Conservation (phyloP, 2,113 vertebrate species). For the Pterophyllum scalare region DNA sequence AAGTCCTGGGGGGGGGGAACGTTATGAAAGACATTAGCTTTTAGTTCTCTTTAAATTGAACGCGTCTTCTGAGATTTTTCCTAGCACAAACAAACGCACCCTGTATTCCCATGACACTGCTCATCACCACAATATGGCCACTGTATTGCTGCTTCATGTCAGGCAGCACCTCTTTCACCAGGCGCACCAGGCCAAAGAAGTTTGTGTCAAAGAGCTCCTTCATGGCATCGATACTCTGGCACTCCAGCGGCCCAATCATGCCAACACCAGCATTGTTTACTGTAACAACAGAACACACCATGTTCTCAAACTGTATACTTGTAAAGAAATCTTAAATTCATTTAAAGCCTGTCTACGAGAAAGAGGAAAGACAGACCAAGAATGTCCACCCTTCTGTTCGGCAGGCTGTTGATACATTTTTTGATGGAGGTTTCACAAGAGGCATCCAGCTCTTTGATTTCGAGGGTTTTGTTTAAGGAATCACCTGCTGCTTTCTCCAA, state of each 20-base stretch:
- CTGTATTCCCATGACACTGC: conserved; percentile 83
- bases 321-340: not conserved
- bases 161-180: conserved; percentile 79
- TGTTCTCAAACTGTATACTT: not conserved
- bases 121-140: conserved; percentile 81
- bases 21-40: not conserved
- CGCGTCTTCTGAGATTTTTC: not conserved
- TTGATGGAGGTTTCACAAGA: conserved; percentile 81
- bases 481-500: conserved; percentile 76
- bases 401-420: conserved; percentile 80
- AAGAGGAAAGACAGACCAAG: conserved; percentile 50
- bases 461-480: conserved; percentile 73
- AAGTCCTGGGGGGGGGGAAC: conserved; percentile 66
- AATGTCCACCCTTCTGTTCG: conserved; percentile 68
- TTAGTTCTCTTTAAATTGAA: not conserved
- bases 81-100: conserved; percentile 57
- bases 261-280: conserved; percentile 85
- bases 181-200: conserved; percentile 80
- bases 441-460: conserved; percentile 80
- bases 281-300: conserved; percentile 26
- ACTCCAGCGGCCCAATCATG: conserved; percentile 83
- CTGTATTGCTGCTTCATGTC: conserved; percentile 82
- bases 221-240: conserved; percentile 80
- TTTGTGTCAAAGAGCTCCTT: conserved; percentile 81
- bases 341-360: not conserved